phyloP scores from a whole-genome alignment of 2,888 invertebrate genomes.

The Sminthurides aquaticus region DNA sequence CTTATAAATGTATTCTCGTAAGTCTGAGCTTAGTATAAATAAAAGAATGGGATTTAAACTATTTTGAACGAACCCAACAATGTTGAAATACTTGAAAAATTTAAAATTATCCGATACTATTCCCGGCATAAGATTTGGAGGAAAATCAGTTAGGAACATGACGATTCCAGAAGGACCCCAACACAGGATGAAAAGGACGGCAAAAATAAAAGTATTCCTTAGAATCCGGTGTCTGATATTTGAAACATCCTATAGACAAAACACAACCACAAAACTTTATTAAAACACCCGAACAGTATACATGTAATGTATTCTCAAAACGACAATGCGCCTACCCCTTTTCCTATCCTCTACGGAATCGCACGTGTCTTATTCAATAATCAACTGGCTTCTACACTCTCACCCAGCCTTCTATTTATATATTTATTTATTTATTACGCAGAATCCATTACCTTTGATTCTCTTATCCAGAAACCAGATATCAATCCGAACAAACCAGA shows the following conservation, averaged over 20 bases:
- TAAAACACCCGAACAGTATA: not conserved
- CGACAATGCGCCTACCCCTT: no score
- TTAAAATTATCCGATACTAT: not conserved
- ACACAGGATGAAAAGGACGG: slow-evolving; percentile 10
- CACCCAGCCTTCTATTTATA: no score
- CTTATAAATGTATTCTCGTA: slow-evolving; percentile 6
- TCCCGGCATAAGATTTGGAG: slow-evolving; percentile 1
- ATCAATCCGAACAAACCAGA: no score
- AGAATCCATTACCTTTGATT: no score
- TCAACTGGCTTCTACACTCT: no score
- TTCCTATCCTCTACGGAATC: no score
- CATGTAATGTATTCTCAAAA: no score
- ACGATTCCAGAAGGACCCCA: slow-evolving; percentile 9
- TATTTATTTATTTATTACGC: no score
- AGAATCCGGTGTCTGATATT: slow-evolving; percentile 10
- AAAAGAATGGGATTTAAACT: slow-evolving; percentile 14
- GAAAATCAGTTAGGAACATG: slow-evolving; percentile 8
- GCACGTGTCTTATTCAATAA: no score
- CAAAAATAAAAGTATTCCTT: slow-evolving; percentile 13
- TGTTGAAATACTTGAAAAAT: slow-evolving; percentile 15
- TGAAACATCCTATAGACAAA: not conserved
- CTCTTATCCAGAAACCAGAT: no score
- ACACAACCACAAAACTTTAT: not conserved
- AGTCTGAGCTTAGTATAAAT: slow-evolving; percentile 13
- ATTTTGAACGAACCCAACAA: slow-evolving; percentile 13